Base-by-base conservation (phyloP, 2,888 invertebrate genomes). In the Acleris emargana region DNA sequence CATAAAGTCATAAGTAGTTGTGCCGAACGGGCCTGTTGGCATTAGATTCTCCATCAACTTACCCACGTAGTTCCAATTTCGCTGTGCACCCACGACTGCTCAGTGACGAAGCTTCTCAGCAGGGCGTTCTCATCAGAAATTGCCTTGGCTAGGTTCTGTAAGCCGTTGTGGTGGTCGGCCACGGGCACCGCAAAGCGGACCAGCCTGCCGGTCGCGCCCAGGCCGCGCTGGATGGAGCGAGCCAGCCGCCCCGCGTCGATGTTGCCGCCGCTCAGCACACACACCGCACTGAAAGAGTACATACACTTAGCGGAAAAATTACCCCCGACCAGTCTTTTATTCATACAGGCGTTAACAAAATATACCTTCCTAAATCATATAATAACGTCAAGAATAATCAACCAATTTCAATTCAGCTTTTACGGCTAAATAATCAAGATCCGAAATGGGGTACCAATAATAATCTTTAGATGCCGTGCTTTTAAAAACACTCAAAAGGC, bases 221-320 rank as follows among this genome's bases (percentile, higher is more conserved):
- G 85, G 1, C 97, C 97, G 67, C 97, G 92, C 77, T 97, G 97
- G 71, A 97, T 93, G 67, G 95, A 95, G 54, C 96, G 93, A 0
- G 96, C 95, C 58, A 97, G 86, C 0, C 96, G 95, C 0, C 96
- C 96, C 0, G 95, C 95, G 80, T 97, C 97, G 50, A 97, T 96
- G 87, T 97, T 97, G 54, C 97, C 97, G 7, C 96, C 95, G 81
- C 95, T 96, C 57, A 97, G 84, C n/a, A 95, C 93, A 71, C 96
- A 93, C 9, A 96, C 96, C 32, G 96, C 95, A 69, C 96, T 96
- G 72, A 49, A 86, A 32, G 32, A 32, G 32, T 9, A 32, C 32
- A 7, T 25, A 32, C 4, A 22, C 22, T 3, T 22, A 22, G 22
- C 22, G 22, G 22, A 2, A 3, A 22, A 22, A 22, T 4, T 4